Percentiles rank a stretch among this genome's conserved stretches.
These are phyloP conservation scores for Notodonta dromedarius DNA, from an alignment of 2,888 invertebrate species.

Conservation along the genomic window DNA sequence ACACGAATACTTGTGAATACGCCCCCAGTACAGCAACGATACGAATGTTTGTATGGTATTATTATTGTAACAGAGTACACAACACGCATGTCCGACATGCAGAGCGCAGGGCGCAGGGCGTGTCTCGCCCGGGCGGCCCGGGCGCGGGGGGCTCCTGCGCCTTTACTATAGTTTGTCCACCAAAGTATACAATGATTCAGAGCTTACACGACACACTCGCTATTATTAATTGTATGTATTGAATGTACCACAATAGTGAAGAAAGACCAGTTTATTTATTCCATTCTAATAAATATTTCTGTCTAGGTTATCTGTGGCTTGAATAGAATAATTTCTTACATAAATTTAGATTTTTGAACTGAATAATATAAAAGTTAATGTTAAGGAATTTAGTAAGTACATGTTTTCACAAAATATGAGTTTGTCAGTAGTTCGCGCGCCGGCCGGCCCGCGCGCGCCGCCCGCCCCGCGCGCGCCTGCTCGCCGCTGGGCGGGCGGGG, in stretches of 20 bases:
- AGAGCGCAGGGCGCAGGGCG: neutral
- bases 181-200: neutral
- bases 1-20: no score
- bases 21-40: neutral
- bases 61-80: slow-evolving; percentile 3
- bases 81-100: neutral
- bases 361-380: slow-evolving; percentile 54
- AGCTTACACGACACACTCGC: slow-evolving; percentile 22
- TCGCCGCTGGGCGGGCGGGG: neutral
- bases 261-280: slow-evolving; percentile 28
- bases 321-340: slow-evolving; percentile 47
- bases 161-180: neutral
- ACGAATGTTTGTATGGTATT: slow-evolving; percentile 6
- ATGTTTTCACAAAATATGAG: slow-evolving; percentile 50
- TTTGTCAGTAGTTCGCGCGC: slow-evolving; percentile 29
- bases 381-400: slow-evolving; percentile 53
- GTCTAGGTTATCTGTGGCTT: slow-evolving; percentile 46
- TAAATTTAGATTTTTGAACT: slow-evolving; percentile 54
- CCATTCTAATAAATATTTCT: slow-evolving; percentile 33
- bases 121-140: neutral
- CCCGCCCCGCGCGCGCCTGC: neutral
- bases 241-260: slow-evolving; percentile 20
- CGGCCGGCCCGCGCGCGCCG: slow-evolving; percentile 3
- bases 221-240: slow-evolving; percentile 20
- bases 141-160: neutral